A percentile compares a stretch with the other conserved stretches of the same genome.
Evolutionary conservation across 2,797 vertebrate genomes (phyloP).

Genomic region (Centropyge bicolor): DNA sequence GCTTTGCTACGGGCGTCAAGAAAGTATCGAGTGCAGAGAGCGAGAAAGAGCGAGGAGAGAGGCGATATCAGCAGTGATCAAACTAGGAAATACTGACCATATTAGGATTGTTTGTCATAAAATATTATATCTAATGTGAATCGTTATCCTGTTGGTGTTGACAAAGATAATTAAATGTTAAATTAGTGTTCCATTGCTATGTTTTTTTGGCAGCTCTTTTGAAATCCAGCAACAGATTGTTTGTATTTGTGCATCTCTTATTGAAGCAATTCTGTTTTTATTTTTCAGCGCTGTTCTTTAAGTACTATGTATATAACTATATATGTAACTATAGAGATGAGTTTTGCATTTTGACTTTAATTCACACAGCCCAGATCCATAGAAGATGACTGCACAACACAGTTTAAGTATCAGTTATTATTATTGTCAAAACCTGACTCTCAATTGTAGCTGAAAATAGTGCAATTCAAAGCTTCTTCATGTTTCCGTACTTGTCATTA

Average conservation of each 20-base stretch:
- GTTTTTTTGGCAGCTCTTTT: background rate
- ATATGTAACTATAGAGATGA: background rate
- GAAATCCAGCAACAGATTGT: background rate
- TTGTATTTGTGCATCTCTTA: background rate
- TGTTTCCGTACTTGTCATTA: conserved; percentile 15
- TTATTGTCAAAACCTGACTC: background rate
- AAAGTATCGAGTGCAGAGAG: conserved; percentile 35
- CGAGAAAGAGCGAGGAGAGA: conserved; percentile 1
- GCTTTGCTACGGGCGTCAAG: conserved; percentile 36
- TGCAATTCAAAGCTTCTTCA: conserved; percentile 21
- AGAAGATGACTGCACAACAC: background rate
- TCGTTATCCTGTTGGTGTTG: background rate
- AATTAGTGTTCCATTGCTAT: background rate
- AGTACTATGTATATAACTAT: no score
- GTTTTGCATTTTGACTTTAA: background rate
- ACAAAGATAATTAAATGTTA: background rate
- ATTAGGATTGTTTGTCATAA: background rate
- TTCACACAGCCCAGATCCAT: background rate
- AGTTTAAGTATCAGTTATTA: background rate
- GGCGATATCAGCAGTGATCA: background rate
- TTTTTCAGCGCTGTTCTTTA: no score
- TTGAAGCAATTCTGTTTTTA: no score
- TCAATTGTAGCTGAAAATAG: conserved; percentile 13
- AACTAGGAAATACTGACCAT: background rate
- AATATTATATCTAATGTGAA: background rate